phyloP scores from a whole-genome alignment of 1,140 invertebrate genomes.

The Drosophila cardini region DNA sequence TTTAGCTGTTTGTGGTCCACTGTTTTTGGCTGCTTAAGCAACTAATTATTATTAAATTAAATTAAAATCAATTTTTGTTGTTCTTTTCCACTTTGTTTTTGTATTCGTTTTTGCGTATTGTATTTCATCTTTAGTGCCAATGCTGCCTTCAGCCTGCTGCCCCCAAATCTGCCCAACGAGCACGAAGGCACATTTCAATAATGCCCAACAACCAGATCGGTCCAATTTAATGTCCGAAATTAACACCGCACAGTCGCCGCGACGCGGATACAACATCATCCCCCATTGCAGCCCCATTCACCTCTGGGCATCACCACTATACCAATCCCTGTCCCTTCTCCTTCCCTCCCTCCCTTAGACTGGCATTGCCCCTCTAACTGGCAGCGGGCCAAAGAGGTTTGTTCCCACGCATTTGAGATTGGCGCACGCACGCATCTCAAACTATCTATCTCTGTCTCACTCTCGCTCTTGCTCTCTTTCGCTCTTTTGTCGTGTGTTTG shows the following conservation, averaged over 20 bases:
- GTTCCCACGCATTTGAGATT: slow-evolving; percentile 38
- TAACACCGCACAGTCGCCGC: slow-evolving; percentile 36
- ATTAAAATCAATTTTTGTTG: slow-evolving; percentile 4
- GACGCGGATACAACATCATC: background rate
- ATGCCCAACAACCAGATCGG: slow-evolving; percentile 48
- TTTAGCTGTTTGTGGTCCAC: background rate
- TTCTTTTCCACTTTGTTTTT: background rate
- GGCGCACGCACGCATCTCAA: slow-evolving; percentile 39
- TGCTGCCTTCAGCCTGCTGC: slow-evolving; percentile 16
- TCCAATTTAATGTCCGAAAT: slow-evolving; percentile 45
- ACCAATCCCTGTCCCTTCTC: background rate
- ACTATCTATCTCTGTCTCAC: too few relatives aligned
- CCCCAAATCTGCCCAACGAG: slow-evolving; percentile 20
- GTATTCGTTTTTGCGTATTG: background rate
- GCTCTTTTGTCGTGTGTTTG: background rate
- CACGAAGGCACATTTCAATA: slow-evolving; percentile 30
- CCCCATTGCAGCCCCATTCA: background rate
- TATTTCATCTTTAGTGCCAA: slow-evolving; percentile 6
- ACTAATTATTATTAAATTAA: slow-evolving; percentile 12
- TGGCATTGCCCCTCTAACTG: slow-evolving; percentile 10
- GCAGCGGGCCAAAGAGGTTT: slow-evolving; percentile 42
- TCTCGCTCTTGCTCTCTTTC: too few relatives aligned
- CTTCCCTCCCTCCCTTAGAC: background rate
- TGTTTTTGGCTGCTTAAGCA: background rate
- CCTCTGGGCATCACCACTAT: too few relatives aligned